Evolutionary conservation across 1,140 invertebrate species (phyloP), one percentile per base, ranked within the genome.

Genomic region (Hirudo medicinalis): DNA sequence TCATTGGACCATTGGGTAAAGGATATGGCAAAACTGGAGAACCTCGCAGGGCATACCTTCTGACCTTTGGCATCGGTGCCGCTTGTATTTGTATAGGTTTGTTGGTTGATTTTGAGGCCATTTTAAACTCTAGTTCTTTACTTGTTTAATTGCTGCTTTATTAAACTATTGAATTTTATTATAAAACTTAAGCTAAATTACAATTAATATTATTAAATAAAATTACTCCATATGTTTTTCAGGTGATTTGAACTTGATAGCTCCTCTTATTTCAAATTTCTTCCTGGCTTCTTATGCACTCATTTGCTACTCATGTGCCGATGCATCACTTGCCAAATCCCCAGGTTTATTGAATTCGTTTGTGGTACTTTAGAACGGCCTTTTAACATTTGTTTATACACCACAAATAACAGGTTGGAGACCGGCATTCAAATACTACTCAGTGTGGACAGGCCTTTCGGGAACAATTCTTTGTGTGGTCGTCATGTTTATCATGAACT

Each of bases 261-360:
- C 93, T 27, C 91, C 91, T 2, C 83, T 97, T 69, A 95, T 96
- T 75, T 94, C 93, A 27, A 97, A 94, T 80, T 96, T 97, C 81
- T 97, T 96, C 80, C 84, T 97, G 79, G 92, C 92, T 25, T 91
- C 92, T 6, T 97, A 96, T 78, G 91, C 92, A 32, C 86, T 97
- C 49, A 94, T 96, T 77, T 97, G 97, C 83, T 96, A 94, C 82
- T 94, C 92, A 77, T 94, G 92, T 60, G 97, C 97, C 83, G 93
- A 97, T 72, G 92, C 83, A 87, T 87, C 91, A 67, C 82, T 91
- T 73, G 90, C 86, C 0, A 84, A 85, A 76, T 85, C 85, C n/a
- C 85, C 85, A 71, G 85, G 87, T 78, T 83, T 40, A 43, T 68
- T 68, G n/a, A 68, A 6, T 22, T 68, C 2, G 25, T 29, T 68